Evolutionary conservation across 2,797 vertebrate species (phyloP), one percentile per base, ranked within the genome.

Genomic region (Sebastes nivosus): DNA sequence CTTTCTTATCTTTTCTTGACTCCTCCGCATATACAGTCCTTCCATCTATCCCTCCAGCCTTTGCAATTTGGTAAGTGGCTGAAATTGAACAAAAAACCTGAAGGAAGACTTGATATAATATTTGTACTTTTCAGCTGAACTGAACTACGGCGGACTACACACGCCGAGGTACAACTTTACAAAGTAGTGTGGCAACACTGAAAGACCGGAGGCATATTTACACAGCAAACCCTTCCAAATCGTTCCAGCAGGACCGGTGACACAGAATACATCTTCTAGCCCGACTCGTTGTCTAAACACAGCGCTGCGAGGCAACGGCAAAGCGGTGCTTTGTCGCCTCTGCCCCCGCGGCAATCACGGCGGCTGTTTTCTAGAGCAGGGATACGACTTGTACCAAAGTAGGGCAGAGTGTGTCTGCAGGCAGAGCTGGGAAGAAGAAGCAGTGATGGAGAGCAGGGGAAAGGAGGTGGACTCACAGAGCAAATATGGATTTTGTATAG

Each of bases 341-440:
- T 57, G 67, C 2, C 76, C 78, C 77, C 4, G 67, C 55, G 52
- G 80, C 22, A 18, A 72, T 66, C 50, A 8, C 4, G 10, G 27
- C 7, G 25, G 72, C 72, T 74, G 38, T 65, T 65, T 86, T 83
- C 50, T 54, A 8, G 69, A 89, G 75, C 42, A 24, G 52, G 58
- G 70, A 60, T 66, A 18, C 1, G 2, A 77, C 72, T 85, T 1
- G 71, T 27, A 63, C 67, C 34, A 20, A 91, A 89, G 81, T 86
- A 72, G 86, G 84, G 54, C 86, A 81, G 32, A 1, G 66, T 59
- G 65, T 65, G 75, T 81, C 87, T 83, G 69, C 81, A 59, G 86
- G 86, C 78, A 6, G 10, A 6, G 71, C 57, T 58, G 58, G 18
- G 50, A 65, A 67, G 50, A 65, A 67, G 61, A 60, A 50, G 8